phyloP scores from a whole-genome alignment of 2,113 vertebrate species.

The Silurus glanis region DNA sequence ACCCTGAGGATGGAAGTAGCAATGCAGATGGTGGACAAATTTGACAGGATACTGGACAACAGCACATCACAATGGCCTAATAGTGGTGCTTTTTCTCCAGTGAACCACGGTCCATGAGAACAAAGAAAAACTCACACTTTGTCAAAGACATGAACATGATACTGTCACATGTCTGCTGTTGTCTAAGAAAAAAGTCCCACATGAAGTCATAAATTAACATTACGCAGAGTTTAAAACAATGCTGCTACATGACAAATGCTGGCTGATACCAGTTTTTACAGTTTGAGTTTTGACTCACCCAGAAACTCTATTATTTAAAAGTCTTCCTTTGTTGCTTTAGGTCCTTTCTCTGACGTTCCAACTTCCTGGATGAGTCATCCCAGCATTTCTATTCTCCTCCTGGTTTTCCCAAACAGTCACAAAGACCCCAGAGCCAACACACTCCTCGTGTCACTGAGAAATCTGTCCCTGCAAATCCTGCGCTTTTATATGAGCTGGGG shows the following conservation, averaged over 20 bases:
- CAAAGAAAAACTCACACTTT: too few species aligned
- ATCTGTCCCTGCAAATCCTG: neutral
- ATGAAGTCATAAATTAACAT: neutral
- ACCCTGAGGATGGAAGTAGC: too few species aligned
- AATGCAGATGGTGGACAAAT: too few species aligned
- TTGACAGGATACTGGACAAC: too few species aligned
- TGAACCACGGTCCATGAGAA: too few species aligned
- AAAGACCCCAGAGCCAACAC: neutral
- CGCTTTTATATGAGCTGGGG: neutral
- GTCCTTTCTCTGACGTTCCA: neutral
- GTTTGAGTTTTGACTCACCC: neutral
- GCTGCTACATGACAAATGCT: neutral
- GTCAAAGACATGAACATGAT: neutral
- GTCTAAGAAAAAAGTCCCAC: neutral
- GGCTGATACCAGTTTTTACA: neutral
- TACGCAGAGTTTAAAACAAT: neutral
- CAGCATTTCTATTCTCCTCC: constrained; percentile 6
- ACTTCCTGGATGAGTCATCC: neutral
- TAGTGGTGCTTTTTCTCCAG: too few species aligned
- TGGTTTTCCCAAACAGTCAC: neutral
- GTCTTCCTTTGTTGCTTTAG: neutral
- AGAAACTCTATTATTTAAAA: neutral
- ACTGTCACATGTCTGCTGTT: neutral
- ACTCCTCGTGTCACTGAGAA: neutral
- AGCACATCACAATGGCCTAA: too few species aligned